Evolutionary conservation across 2,888 invertebrate genomes (phyloP), one percentile per base, ranked within the genome.

Genomic region (Pyrocoelia pectoralis): DNA sequence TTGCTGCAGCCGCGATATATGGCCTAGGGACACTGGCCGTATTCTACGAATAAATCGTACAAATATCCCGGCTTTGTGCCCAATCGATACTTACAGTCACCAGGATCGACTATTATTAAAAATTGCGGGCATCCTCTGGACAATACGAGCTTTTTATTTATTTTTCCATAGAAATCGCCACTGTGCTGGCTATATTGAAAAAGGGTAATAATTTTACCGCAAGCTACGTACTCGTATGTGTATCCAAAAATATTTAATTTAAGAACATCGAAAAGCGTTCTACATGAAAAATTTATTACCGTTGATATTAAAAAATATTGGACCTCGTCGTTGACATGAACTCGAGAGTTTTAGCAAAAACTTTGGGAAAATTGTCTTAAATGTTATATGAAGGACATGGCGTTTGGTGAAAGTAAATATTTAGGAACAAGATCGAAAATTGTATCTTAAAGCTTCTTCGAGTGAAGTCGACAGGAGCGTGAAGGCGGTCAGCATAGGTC

Each of bases 41-140:
- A 77, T 79, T 79, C 77, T 78, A 76, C 75, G 74, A 78, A 80
- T 79, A 79, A 79, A 79, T 79, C 76, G 75, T 74, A 75, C 76
- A 78, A 78, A 78, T 76, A 76, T 66, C 70, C 72, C 64, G 70
- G 71, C 67, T 75, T 73, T 73, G 70, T 65, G 70, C 58, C 72
- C 72, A 74, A 74, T 74, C 75, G 74, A 77, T 77, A 74, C 72
- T 70, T 67, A 70, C 75, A 75, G 72, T 76, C 77, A 74, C 72
- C 76, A 71, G 68, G 64, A 74, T 73, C 68, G 75, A 72, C 75
- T 70, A 76, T 78, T 78, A 78, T 78, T 78, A 78, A 78, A 78
- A 78, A 78, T 74, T 75, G 75, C 74, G 72, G 68, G 72, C 72
- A 72, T 74, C 73, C 76, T 70, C 71, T 61, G 73, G 73, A 76